These are phyloP conservation scores for Beroe forskalii DNA, from an alignment of 37 sponge, comb jelly and placozoan species.

Conservation along the genomic window DNA sequence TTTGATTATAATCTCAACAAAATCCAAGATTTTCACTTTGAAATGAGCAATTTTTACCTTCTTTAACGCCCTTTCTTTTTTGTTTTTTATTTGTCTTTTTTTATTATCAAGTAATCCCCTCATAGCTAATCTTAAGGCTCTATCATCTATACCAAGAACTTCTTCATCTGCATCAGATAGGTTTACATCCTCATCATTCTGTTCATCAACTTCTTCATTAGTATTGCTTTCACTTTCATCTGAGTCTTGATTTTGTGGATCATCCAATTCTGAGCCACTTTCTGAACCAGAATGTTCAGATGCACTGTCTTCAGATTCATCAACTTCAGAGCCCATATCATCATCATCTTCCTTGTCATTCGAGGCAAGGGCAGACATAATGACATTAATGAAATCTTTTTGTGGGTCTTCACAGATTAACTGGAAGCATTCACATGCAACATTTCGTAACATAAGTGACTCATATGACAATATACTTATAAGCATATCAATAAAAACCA, in stretches of 20 bases:
- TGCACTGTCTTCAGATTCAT: slow-evolving; percentile 4
- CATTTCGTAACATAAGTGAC: slow-evolving; percentile 6
- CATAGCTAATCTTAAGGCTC: background rate
- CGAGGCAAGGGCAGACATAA: slow-evolving; percentile 9
- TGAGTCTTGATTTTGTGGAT: background rate
- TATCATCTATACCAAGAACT: slow-evolving; percentile 1
- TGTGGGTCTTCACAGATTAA: background rate
- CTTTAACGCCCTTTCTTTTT: slow-evolving; percentile 39
- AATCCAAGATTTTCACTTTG: slow-evolving; percentile 42
- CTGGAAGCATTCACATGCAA: slow-evolving; percentile 1
- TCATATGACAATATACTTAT: slow-evolving; percentile 62
- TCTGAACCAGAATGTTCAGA: no score
- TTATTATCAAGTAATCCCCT: background rate
- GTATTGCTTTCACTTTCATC: background rate
- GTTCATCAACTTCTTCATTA: slow-evolving; percentile 9
- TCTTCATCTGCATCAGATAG: slow-evolving; percentile 63
- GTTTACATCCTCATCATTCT: slow-evolving; percentile 29
- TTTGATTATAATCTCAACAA: slow-evolving; percentile 43
- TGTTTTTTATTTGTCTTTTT: background rate
- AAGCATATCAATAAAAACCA: slow-evolving; percentile 8
- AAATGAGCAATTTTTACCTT: slow-evolving; percentile 41
- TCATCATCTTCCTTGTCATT: slow-evolving; percentile 19
- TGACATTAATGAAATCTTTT: background rate
- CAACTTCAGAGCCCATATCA: background rate
- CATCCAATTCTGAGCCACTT: background rate